A percentile compares a stretch with the other conserved stretches of the same genome.
Conservation (phyloP, 2,888 invertebrate genomes). For the Oligia latruncula region DNA sequence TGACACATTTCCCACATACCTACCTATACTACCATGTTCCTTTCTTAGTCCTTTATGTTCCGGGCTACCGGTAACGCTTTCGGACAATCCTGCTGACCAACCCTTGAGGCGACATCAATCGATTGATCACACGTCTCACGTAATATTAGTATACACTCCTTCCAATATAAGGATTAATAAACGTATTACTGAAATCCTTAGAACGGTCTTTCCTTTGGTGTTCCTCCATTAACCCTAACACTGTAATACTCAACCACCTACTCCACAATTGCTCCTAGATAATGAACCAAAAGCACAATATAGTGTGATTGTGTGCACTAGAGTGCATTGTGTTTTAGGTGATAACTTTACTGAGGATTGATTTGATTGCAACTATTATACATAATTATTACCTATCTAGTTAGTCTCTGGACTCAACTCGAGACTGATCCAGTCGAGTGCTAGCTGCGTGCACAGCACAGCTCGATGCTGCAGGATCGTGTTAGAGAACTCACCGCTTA, state of each 20-base stretch:
- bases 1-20: no score
- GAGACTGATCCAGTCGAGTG: not conserved
- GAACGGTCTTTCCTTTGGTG: no score
- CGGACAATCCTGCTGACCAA: no score
- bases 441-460: not conserved
- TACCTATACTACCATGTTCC: no score
- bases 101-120: no score
- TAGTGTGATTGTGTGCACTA: not conserved
- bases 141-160: no score
- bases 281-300: not conserved
- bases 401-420: not conserved
- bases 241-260: not conserved
- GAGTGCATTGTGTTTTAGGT: not conserved
- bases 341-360: not conserved
- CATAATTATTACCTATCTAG: not conserved
- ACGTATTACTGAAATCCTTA: no score
- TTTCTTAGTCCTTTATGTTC: no score
- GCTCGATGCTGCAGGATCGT: not conserved
- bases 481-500: not conserved
- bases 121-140: no score
- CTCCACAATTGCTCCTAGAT: not conserved
- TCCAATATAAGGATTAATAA: no score
- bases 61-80: no score
- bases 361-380: not conserved
- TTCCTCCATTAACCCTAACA: no score